Conservation (phyloP, 2,888 invertebrate genomes). For the Papilio protenor region DNA sequence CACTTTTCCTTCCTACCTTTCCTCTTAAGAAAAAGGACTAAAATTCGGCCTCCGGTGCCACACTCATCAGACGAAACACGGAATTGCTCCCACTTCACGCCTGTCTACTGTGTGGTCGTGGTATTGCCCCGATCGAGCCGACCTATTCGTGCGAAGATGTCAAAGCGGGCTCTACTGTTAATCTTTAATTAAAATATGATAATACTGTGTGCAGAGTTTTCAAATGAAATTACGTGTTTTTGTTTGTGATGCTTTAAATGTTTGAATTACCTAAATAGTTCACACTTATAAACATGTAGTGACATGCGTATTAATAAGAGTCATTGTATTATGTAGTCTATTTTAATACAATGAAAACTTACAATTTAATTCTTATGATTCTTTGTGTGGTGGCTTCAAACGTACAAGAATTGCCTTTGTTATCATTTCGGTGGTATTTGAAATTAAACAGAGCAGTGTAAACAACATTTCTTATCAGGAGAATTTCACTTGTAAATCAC, state of each 20-base stretch:
- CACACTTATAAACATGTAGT: not conserved
- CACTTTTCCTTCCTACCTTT: no score
- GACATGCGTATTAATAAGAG: not conserved
- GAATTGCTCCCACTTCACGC: no score
- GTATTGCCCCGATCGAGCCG: no score
- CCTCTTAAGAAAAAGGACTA: no score
- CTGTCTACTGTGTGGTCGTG: no score
- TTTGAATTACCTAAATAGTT: not conserved
- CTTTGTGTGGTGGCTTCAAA: not conserved
- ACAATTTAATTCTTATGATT: not conserved
- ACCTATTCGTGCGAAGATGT: no score
- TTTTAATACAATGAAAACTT: conserved; percentile 1
- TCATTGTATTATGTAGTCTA: not conserved
- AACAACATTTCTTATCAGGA: conserved; percentile 16
- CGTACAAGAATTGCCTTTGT: not conserved
- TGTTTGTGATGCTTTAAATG: not conserved
- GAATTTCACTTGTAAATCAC: conserved; percentile 21
- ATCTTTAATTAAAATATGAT: no score
- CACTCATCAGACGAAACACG: no score
- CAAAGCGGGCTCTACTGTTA: no score
- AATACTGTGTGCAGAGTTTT: no score
- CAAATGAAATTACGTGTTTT: not conserved
- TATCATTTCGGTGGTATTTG: conserved; percentile 2
- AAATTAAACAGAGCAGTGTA: not conserved
- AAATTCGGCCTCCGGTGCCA: no score